Evolutionary conservation across 1,140 invertebrate species (phyloP).

Genomic region (Grapholita molesta): DNA sequence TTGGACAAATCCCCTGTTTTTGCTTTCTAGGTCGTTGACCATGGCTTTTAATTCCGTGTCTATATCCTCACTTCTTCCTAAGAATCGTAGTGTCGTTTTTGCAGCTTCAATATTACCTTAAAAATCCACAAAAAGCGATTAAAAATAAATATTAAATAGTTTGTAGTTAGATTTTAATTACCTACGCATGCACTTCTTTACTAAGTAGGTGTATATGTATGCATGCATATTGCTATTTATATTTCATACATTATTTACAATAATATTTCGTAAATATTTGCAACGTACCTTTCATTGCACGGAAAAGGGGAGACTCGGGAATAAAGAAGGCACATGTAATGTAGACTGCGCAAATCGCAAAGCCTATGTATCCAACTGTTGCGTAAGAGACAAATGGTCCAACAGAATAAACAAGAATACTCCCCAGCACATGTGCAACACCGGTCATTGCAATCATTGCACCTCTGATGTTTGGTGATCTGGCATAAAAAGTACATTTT

Average conservation of each 20-base stretch:
- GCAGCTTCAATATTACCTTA: slow-evolving; percentile 32
- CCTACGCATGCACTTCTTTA: no score
- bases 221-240: no score
- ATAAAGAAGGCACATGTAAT: slow-evolving; percentile 38
- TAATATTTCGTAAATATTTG: no score
- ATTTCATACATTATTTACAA: no score
- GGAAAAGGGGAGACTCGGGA: slow-evolving; percentile 49
- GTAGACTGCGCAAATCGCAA: slow-evolving; percentile 33
- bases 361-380: slow-evolving; percentile 35
- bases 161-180: no score
- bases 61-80: slow-evolving; percentile 43
- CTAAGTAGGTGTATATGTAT: no score
- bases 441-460: slow-evolving; percentile 42
- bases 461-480: slow-evolving; percentile 44
- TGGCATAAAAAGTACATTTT: slow-evolving; percentile 20
- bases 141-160: no score
- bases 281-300: slow-evolving; percentile 43
- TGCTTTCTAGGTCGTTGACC: slow-evolving; percentile 29
- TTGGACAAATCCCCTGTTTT: slow-evolving; percentile 28
- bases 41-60: slow-evolving; percentile 39
- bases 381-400: slow-evolving; percentile 39
- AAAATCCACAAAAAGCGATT: slow-evolving; percentile 26
- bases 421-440: slow-evolving; percentile 40
- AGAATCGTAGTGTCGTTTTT: slow-evolving; percentile 34
- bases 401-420: slow-evolving; percentile 32